Conservation (phyloP, 2,113 vertebrate genomes). For the Thamnaconus septentrionalis region DNA sequence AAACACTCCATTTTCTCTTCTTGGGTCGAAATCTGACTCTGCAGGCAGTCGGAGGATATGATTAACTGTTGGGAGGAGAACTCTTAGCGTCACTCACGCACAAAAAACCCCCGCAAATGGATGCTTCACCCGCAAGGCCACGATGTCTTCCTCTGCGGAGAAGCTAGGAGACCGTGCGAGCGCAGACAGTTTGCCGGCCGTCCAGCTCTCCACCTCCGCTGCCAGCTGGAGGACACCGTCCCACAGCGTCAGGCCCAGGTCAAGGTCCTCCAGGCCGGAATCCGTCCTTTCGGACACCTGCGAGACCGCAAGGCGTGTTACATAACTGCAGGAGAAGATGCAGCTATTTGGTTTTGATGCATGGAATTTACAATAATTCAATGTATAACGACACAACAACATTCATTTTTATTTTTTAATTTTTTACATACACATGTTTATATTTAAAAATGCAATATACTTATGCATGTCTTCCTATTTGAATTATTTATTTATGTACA, state of each 20-base stretch:
- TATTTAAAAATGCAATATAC: too few species aligned
- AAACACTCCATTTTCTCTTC: constrained; percentile 81
- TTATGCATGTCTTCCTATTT: too few species aligned
- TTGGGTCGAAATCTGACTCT: constrained; percentile 81
- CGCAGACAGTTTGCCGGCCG: constrained; percentile 54
- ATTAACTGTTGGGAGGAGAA: too few species aligned
- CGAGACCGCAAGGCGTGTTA: constrained; percentile 5
- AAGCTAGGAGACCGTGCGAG: constrained; percentile 65
- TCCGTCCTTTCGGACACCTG: constrained; percentile 90
- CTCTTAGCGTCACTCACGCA: too few species aligned
- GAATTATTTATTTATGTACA: too few species aligned
- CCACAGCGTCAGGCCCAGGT: constrained; percentile 83
- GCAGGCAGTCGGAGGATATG: constrained; percentile 1
- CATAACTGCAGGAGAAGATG: not conserved
- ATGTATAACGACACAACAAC: too few species aligned
- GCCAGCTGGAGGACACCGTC: constrained; percentile 82
- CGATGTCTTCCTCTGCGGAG: constrained; percentile 73
- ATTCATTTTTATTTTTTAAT: too few species aligned
- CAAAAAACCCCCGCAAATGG: too few species aligned
- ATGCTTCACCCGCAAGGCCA: constrained; percentile 78
- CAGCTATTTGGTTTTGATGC: too few species aligned
- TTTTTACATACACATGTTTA: too few species aligned
- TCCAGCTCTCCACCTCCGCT: constrained; percentile 78
- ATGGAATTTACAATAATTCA: too few species aligned
- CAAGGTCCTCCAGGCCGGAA: constrained; percentile 81